Evolutionary conservation across 1,140 invertebrate species (phyloP).

Genomic region (Drosophila pseudoobscura): DNA sequence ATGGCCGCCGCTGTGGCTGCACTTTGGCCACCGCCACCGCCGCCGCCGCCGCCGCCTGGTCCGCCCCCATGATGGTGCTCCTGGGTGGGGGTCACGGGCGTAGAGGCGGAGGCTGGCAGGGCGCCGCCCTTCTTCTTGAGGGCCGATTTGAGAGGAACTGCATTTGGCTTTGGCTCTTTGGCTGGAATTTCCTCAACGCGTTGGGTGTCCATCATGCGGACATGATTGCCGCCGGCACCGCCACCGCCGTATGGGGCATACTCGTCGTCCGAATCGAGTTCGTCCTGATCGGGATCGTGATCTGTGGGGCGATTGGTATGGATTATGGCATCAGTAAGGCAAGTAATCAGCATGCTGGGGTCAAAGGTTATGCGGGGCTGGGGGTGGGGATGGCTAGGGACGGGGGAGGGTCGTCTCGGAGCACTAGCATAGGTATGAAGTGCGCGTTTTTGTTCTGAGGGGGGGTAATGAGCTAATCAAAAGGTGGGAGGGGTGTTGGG

Average conservation of each 20-base stretch:
- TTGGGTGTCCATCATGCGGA: constrained; percentile 88
- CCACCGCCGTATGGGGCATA: constrained; percentile 76
- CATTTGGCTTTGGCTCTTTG: constrained; percentile 94
- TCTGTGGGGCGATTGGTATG: constrained; percentile 37
- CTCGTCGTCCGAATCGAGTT: constrained; percentile 84
- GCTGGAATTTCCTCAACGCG: constrained; percentile 95
- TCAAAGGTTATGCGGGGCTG: background rate
- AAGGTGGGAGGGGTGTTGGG: constrained; percentile 4
- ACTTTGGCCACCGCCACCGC: constrained; percentile 3
- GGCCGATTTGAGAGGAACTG: constrained; percentile 95
- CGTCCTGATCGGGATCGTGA: constrained; percentile 84
- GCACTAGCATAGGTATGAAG: constrained; percentile 75
- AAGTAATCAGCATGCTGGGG: too few species aligned
- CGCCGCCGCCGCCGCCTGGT: constrained; percentile 8
- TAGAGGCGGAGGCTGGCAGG: constrained; percentile 78
- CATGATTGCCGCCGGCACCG: constrained; percentile 85
- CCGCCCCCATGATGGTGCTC: constrained; percentile 84
- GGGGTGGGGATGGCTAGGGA: background rate
- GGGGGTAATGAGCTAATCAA: constrained; percentile 41
- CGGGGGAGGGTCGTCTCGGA: background rate
- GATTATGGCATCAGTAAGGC: background rate
- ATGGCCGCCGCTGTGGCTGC: constrained; percentile 62
- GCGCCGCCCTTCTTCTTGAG: constrained; percentile 91
- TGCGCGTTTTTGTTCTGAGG: constrained; percentile 53
- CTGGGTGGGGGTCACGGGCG: constrained; percentile 89